Conservation (phyloP, 2,888 invertebrate genomes). For the Phania funesta region DNA sequence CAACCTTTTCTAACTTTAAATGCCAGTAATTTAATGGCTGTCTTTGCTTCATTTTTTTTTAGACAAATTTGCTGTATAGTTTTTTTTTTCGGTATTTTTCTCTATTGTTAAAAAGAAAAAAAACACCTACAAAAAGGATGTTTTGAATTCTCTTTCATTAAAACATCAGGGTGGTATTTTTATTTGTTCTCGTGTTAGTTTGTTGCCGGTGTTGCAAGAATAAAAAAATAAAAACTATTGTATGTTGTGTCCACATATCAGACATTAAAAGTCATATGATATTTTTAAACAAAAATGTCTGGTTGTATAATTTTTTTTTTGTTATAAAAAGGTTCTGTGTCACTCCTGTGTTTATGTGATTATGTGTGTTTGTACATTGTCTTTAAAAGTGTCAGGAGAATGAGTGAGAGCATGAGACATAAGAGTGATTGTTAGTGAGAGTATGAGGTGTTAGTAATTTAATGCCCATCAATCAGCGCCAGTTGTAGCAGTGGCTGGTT, state of each 20-base stretch:
- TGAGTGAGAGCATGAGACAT: constrained; percentile 4
- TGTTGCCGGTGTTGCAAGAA: not conserved
- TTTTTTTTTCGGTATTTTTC: not conserved
- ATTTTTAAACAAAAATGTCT: constrained; percentile 65
- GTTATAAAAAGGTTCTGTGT: constrained; percentile 28
- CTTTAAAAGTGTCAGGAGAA: constrained; percentile 14
- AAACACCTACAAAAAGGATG: constrained; percentile 38
- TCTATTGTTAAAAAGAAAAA: constrained; percentile 31
- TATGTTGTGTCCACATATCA: constrained; percentile 54
- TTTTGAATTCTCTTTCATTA: constrained; percentile 64
- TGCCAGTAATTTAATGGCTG: too few species aligned
- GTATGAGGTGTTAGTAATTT: constrained; percentile 66
- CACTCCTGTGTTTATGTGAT: constrained; percentile 2
- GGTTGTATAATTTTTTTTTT: constrained; percentile 36
- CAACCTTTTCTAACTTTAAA: too few species aligned
- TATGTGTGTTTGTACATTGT: not conserved
- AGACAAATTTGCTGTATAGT: not conserved
- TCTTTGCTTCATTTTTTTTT: not conserved
- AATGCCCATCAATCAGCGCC: constrained; percentile 66
- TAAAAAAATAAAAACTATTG: constrained; percentile 53
- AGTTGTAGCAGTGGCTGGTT: constrained; percentile 28
- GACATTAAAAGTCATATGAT: constrained; percentile 65
- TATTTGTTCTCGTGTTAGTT: constrained; percentile 13
- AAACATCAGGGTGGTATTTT: constrained; percentile 64
- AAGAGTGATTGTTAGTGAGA: constrained; percentile 17